phyloP scores from a whole-genome alignment of 92 coral and sea anemone species.

The Chrysogorgia sp. region DNA sequence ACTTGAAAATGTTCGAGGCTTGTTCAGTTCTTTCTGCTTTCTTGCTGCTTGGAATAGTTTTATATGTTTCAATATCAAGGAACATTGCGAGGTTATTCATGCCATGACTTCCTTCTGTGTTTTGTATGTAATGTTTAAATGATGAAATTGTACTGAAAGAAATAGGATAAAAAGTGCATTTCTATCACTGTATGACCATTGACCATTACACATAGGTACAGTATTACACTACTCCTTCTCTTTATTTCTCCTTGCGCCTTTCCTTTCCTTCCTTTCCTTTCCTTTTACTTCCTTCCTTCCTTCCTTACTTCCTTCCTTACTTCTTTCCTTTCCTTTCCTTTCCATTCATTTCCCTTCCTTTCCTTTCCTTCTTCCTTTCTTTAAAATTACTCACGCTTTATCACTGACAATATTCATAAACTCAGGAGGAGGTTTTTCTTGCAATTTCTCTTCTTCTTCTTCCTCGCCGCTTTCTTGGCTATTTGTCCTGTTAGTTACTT shows the following conservation, averaged over 20 bases:
- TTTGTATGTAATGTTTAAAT: conserved; percentile 92
- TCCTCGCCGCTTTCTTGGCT: conserved; percentile 39
- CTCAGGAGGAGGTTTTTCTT: conserved; percentile 76
- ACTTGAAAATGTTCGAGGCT: conserved; percentile 83
- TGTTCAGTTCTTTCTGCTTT: conserved; percentile 76
- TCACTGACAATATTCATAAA: conserved; percentile 84
- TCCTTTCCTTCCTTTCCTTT: neutral
- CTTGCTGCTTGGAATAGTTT: conserved; percentile 76
- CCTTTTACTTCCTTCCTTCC: neutral
- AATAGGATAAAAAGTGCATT: neutral
- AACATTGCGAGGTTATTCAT: conserved; percentile 86
- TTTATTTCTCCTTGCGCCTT: neutral
- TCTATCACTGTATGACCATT: too few species aligned
- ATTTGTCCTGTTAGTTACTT: conserved; percentile 47
- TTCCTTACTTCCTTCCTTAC: neutral
- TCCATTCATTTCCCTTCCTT: too few species aligned
- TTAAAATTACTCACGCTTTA: conserved; percentile 70
- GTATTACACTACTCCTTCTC: too few species aligned
- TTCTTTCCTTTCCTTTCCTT: neutral
- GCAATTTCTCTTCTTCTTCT: conserved; percentile 59
- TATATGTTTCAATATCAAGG: conserved; percentile 86
- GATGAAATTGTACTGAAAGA: conserved; percentile 79
- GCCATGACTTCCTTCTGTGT: conserved; percentile 94
- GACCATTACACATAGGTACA: too few species aligned
- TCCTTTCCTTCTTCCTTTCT: neutral